Evolutionary conservation across 2,113 vertebrate species (phyloP).

Genomic region (Salvelinus namaycush): DNA sequence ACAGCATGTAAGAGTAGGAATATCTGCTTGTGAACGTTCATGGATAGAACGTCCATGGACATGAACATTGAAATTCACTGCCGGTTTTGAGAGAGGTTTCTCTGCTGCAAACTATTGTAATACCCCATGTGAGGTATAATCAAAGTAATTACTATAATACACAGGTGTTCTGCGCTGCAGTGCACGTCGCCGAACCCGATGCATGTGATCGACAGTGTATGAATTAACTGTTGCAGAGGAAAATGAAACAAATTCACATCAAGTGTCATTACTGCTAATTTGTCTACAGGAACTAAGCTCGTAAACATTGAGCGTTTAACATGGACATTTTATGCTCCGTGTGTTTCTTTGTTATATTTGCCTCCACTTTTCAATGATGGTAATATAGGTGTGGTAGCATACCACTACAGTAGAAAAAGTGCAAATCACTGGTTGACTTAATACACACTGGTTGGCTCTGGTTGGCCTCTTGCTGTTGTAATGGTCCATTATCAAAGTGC

Average conservation of each 20-base stretch:
- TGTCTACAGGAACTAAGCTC: constrained; percentile 46
- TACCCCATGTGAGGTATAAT: constrained; percentile 63
- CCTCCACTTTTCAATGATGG: constrained; percentile 60
- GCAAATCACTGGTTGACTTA: background rate
- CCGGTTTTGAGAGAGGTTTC: constrained; percentile 22
- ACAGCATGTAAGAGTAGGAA: constrained; percentile 40
- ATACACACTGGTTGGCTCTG: background rate
- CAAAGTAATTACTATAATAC: constrained; percentile 73
- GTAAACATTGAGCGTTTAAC: constrained; percentile 55
- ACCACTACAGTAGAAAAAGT: constrained; percentile 35
- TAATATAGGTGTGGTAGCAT: constrained; percentile 30
- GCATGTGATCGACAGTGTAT: constrained; percentile 47
- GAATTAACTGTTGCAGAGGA: constrained; percentile 14
- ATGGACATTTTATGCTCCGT: constrained; percentile 30
- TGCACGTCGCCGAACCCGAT: too few species aligned
- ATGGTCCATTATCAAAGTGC: background rate
- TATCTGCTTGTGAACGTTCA: constrained; percentile 17
- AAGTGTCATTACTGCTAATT: constrained; percentile 60
- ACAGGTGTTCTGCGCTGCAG: constrained; percentile 55
- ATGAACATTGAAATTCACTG: constrained; percentile 40
- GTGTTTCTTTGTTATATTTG: constrained; percentile 31
- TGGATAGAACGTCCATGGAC: constrained; percentile 45
- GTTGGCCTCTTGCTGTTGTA: background rate
- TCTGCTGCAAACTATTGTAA: constrained; percentile 51
- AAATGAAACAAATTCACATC: constrained; percentile 49